Evolutionary conservation across 2,888 invertebrate species (phyloP).

Genomic region (Colletes collaris): DNA sequence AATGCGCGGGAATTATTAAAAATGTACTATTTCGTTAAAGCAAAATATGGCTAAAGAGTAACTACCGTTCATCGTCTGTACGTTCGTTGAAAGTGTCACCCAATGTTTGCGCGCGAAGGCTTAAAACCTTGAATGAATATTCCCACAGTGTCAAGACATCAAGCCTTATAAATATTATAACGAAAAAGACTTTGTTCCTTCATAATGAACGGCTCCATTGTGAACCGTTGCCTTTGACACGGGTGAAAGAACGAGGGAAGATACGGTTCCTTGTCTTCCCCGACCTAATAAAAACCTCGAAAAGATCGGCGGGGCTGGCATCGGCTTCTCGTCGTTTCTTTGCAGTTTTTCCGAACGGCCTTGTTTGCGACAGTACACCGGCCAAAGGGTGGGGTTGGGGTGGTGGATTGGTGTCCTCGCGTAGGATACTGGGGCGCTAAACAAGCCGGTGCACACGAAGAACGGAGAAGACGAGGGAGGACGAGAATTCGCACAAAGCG

Average conservation of each 20-base stretch:
- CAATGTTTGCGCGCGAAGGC: neutral
- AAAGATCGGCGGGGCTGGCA: conserved; percentile 27
- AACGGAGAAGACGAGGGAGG: conserved; percentile 42
- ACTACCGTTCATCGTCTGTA: neutral
- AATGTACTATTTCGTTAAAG: too few species aligned
- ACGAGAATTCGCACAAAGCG: conserved; percentile 66
- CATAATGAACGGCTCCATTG: conserved; percentile 26
- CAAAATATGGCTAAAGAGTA: too few species aligned
- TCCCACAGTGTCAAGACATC: neutral
- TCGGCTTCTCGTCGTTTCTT: conserved; percentile 38
- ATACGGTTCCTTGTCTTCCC: conserved; percentile 26
- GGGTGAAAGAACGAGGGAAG: conserved; percentile 16
- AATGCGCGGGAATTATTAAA: too few species aligned
- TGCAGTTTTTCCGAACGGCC: conserved; percentile 34
- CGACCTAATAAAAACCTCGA: conserved; percentile 46
- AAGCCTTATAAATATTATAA: conserved; percentile 18
- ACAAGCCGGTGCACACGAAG: conserved; percentile 37
- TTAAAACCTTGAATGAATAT: conserved; percentile 4
- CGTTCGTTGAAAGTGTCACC: conserved; percentile 11
- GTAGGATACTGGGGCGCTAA: conserved; percentile 56
- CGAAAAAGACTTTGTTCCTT: conserved; percentile 18
- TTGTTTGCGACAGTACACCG: conserved; percentile 40
- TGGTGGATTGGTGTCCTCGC: conserved; percentile 43
- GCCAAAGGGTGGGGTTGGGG: conserved; percentile 6
- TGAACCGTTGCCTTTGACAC: conserved; percentile 43